Conservation (phyloP, 2,888 invertebrate species). For the Lapara coniferarum region DNA sequence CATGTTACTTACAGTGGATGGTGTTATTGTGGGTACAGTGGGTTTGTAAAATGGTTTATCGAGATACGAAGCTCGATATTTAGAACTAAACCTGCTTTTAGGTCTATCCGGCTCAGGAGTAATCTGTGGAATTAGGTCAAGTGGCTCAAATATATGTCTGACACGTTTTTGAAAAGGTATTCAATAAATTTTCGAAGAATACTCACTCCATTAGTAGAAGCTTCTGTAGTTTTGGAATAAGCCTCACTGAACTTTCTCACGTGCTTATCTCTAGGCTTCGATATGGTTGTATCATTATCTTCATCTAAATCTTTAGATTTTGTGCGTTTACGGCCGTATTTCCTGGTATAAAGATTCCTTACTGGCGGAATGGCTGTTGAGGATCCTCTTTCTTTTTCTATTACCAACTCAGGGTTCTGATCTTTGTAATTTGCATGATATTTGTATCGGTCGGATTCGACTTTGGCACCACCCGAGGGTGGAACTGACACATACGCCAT, state of each 20-base stretch:
- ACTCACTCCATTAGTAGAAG: slow-evolving; percentile 76
- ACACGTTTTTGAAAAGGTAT: slow-evolving; percentile 14
- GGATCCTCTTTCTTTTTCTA: slow-evolving; percentile 48
- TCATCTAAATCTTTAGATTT: slow-evolving; percentile 51
- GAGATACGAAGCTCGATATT: slow-evolving; percentile 80
- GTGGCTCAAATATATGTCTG: slow-evolving; percentile 29
- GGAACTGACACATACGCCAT: slow-evolving; percentile 48
- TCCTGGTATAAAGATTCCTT: slow-evolving; percentile 70
- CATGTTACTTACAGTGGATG: slow-evolving; percentile 78
- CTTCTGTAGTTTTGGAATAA: slow-evolving; percentile 70
- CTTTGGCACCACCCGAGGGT: slow-evolving; percentile 45
- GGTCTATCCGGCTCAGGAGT: slow-evolving; percentile 74
- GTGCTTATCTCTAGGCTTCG: slow-evolving; percentile 57
- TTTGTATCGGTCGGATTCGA: slow-evolving; percentile 57
- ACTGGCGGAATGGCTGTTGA: slow-evolving; percentile 59
- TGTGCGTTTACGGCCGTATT: slow-evolving; percentile 56
- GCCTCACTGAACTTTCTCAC: slow-evolving; percentile 67
- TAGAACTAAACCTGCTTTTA: slow-evolving; percentile 83
- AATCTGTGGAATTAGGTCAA: slow-evolving; percentile 64
- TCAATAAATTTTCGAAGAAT: slow-evolving; percentile 28
- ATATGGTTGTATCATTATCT: slow-evolving; percentile 47
- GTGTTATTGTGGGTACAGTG: slow-evolving; percentile 84
- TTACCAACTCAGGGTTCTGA: slow-evolving; percentile 43
- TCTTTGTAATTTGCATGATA: slow-evolving; percentile 73
- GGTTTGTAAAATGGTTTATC: slow-evolving; percentile 85